Conservation (phyloP, 2,888 invertebrate species). For the Caprella mutica region DNA sequence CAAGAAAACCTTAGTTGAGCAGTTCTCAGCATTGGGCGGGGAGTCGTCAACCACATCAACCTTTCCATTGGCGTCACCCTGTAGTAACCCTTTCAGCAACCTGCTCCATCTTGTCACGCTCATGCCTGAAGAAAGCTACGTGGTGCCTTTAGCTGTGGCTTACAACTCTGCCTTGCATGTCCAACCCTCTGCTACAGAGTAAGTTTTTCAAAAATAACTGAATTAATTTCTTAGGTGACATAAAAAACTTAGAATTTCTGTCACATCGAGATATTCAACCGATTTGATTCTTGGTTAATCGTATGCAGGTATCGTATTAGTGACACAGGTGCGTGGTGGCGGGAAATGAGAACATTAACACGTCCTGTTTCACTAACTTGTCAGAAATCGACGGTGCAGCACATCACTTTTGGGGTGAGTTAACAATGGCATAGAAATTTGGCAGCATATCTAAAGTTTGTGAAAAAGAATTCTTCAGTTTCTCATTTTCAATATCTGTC, state of each 20-base stretch:
- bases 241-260: not conserved
- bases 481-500: no score
- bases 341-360: conserved; percentile 57
- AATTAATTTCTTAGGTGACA: no score
- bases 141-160: conserved; percentile 64
- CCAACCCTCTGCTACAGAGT: conserved; percentile 62
- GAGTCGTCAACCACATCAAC: not conserved
- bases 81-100: conserved; percentile 61
- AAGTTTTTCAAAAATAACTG: conserved; percentile 41
- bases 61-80: conserved; percentile 17
- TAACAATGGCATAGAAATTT: not conserved
- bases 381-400: conserved; percentile 51
- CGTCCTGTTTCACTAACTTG: conserved; percentile 57
- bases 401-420: conserved; percentile 53
- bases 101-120: conserved; percentile 59
- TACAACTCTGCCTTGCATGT: conserved; percentile 67
- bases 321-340: conserved; percentile 66
- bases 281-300: conserved; percentile 27
- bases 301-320: conserved; percentile 57
- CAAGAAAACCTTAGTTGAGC: conserved; percentile 56
- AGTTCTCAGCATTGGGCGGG: conserved; percentile 3
- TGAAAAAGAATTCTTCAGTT: no score
- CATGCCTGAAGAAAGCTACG: conserved; percentile 60
- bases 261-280: not conserved
- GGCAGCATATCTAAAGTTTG: not conserved